Percentiles rank a stretch among this genome's conserved stretches.
Evolutionary conservation across 2,888 invertebrate genomes (phyloP).

Genomic region (Zele albiditarsus): DNA sequence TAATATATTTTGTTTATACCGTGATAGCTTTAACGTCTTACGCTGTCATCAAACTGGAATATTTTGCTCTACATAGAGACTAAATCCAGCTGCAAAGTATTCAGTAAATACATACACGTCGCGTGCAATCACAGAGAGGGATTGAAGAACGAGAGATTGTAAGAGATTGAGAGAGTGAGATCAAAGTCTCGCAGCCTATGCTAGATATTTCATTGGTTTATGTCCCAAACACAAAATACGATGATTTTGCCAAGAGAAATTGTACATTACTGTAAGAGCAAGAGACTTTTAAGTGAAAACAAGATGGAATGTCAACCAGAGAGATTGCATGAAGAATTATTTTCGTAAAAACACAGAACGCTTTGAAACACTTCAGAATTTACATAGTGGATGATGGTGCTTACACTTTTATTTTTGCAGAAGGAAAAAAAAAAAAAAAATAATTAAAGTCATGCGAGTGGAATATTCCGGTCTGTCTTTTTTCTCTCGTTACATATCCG

Average conservation of each 20-base stretch:
- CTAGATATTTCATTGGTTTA: background rate
- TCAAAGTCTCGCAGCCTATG: background rate
- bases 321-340: background rate
- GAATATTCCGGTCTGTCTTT: background rate
- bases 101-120: too few species aligned
- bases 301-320: background rate
- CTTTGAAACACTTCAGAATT: background rate
- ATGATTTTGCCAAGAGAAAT: background rate
- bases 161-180: background rate
- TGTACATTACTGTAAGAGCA: background rate
- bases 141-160: too few species aligned
- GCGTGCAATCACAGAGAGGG: too few species aligned
- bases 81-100: too few species aligned
- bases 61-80: too few species aligned
- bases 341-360: background rate
- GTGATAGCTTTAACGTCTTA: too few species aligned
- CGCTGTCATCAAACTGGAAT: too few species aligned
- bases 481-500: background rate
- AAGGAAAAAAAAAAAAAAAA: background rate
- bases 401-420: background rate
- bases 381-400: background rate
- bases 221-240: background rate
- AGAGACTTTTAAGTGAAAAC: constrained; percentile 5
- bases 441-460: too few species aligned
- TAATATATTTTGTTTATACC: too few species aligned